These are phyloP conservation scores for Drosophila setosimentum DNA, from an alignment of 2,888 invertebrate species.

Conservation along the genomic window DNA sequence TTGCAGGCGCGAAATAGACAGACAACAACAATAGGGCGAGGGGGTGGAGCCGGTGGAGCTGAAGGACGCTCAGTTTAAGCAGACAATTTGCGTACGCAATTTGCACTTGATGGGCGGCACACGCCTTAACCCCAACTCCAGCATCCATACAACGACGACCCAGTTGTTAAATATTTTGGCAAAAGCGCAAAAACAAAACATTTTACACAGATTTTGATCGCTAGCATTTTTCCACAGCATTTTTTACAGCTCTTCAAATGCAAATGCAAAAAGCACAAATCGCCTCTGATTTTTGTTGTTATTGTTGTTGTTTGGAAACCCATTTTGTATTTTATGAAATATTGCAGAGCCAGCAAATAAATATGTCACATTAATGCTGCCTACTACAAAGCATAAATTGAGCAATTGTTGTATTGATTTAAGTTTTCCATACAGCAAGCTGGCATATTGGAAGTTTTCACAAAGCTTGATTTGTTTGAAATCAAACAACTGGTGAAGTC, in stretches of 20 bases:
- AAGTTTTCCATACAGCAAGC: neutral
- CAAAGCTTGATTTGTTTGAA: neutral
- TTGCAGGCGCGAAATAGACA: slow-evolving; percentile 79
- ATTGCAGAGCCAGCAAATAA: slow-evolving; percentile 43
- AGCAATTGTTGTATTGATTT: slow-evolving; percentile 8
- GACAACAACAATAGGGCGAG: slow-evolving; percentile 12
- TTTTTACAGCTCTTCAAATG: slow-evolving; percentile 51
- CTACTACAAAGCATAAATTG: slow-evolving; percentile 23
- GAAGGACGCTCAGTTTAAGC: slow-evolving; percentile 41
- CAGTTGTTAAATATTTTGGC: slow-evolving; percentile 52
- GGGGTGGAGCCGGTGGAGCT: neutral
- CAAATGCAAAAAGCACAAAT: slow-evolving; percentile 38
- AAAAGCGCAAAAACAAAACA: slow-evolving; percentile 34
- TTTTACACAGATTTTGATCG: slow-evolving; percentile 75
- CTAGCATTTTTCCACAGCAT: slow-evolving; percentile 33
- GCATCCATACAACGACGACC: neutral
- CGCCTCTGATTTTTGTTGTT: slow-evolving; percentile 7
- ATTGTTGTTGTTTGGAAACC: slow-evolving; percentile 9
- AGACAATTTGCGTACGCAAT: slow-evolving; percentile 77
- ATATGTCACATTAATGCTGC: slow-evolving; percentile 20
- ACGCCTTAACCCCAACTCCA: slow-evolving; percentile 33
- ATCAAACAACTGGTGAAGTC: neutral
- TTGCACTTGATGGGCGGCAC: slow-evolving; percentile 74
- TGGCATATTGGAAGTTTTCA: neutral
- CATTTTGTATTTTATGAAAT: slow-evolving; percentile 35